Evolutionary conservation across 2,888 invertebrate species (phyloP), one percentile per base, ranked within the genome.

Genomic region (Orthosia gothica): DNA sequence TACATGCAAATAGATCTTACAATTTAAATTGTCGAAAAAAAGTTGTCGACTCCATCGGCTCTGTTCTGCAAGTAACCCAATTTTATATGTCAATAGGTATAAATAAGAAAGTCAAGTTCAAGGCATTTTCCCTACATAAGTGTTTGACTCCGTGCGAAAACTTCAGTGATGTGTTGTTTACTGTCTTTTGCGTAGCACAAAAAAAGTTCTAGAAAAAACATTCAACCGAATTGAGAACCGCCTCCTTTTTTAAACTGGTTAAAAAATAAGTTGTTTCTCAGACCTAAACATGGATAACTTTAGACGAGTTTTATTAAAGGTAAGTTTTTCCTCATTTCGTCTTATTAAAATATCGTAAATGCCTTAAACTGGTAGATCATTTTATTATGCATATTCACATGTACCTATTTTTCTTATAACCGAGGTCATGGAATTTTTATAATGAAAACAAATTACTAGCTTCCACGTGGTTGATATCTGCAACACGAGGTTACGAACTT

Each of bases 81-180:
- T 85, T 91, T 88, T 77, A 82, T 74, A 82, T 74, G 78, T 82
- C 73, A 85, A 85, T 77, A 80, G 47, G 73, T 92, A 93, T 94
- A 94, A 91, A 92, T 89, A 90, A 83, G 82, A 92, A 91, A 90
- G 88, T 88, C 90, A 94, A 94, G 94, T 94, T 95, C 94, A 95
- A 89, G 89, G 88, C 70, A 85, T 81, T 90, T 91, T 91, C 91
- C 92, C 89, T 91, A 68, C 78, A 77, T 70, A 78, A 64, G 7
- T 63, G 52, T 57, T 45, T 58, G 32, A 12, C 23, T 16, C 49
- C 23, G 45, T 18, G 70, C 59, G 66, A 72, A 50, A 55, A 54
- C 50, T 66, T 58, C 54, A 66, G 63, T 74, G 18, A 54, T 55
- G 9, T 47, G 40, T 47, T 20, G 5, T 58, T n/a, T 20, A 72